phyloP scores from a whole-genome alignment of 2,113 vertebrate species.

The Cynocephalus volans region DNA sequence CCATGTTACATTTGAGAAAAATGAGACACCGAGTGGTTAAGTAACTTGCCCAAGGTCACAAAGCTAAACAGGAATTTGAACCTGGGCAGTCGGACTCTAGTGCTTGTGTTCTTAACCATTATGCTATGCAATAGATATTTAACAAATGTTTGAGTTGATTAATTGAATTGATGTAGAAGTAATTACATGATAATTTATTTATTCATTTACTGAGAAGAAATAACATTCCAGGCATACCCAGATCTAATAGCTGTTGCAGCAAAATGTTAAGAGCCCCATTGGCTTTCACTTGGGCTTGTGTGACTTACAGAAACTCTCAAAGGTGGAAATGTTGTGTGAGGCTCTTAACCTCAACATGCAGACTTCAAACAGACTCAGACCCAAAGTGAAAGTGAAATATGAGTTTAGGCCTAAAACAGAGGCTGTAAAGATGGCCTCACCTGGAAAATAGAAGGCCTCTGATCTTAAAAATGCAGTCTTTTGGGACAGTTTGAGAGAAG shows the following conservation, averaged over 20 bases:
- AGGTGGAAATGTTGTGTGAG: slow-evolving; percentile 13
- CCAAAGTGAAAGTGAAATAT: slow-evolving; percentile 45
- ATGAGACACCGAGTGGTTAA: background rate
- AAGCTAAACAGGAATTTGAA: background rate
- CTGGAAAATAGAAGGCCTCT: background rate
- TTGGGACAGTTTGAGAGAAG: slow-evolving; percentile 50
- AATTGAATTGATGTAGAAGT: slow-evolving; percentile 25
- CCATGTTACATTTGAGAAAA: slow-evolving; percentile 7
- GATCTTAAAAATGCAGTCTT: slow-evolving; percentile 51
- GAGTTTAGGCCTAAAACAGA: slow-evolving; percentile 40
- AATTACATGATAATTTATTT: slow-evolving; percentile 38
- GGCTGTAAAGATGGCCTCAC: background rate
- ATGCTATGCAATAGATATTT: background rate
- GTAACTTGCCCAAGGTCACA: slow-evolving; percentile 12
- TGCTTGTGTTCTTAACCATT: background rate
- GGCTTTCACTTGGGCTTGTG: background rate
- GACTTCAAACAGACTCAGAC: slow-evolving; percentile 28
- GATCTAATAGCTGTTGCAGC: background rate
- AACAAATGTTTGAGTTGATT: slow-evolving; percentile 24
- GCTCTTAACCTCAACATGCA: background rate
- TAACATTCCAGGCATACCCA: background rate
- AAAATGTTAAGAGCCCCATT: slow-evolving; percentile 14
- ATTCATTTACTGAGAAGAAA: slow-evolving; percentile 47
- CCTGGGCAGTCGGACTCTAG: background rate
- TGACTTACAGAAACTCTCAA: background rate